A percentile compares a stretch with the other conserved stretches of the same genome.
phyloP scores from a whole-genome alignment of 92 coral and sea anemone genomes.

The Isaurus tuberculatus region DNA sequence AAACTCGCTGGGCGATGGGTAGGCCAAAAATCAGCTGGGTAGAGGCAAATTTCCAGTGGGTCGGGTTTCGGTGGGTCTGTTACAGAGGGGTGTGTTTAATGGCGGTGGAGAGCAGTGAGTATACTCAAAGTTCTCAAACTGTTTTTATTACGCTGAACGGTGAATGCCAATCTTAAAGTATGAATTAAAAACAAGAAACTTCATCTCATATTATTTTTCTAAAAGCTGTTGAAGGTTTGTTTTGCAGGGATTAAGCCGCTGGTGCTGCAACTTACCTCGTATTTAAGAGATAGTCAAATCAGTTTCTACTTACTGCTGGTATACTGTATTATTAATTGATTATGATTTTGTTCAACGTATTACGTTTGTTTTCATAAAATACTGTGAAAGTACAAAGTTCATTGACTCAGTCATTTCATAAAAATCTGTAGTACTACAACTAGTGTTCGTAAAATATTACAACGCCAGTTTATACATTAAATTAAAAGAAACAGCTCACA shows the following conservation, averaged over 20 bases:
- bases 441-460: neutral
- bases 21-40: too few species aligned
- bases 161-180: slow-evolving; percentile 12
- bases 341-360: neutral
- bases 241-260: slow-evolving; percentile 7
- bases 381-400: neutral
- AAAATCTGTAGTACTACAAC: neutral
- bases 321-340: neutral
- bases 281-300: neutral
- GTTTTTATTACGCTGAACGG: too few species aligned
- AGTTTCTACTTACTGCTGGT: neutral
- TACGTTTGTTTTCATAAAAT: neutral
- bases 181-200: neutral
- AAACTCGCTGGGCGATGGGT: too few species aligned
- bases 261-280: neutral
- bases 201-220: neutral
- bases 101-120: too few species aligned
- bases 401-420: too few species aligned
- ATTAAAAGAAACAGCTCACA: too few species aligned
- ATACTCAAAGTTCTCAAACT: too few species aligned
- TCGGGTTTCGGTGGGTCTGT: too few species aligned
- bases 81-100: too few species aligned
- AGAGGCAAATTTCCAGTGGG: too few species aligned
- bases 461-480: too few species aligned
- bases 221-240: neutral